These are phyloP conservation scores for Drosophila kikkawai DNA, from an alignment of 1,140 invertebrate genomes.

Conservation along the genomic window DNA sequence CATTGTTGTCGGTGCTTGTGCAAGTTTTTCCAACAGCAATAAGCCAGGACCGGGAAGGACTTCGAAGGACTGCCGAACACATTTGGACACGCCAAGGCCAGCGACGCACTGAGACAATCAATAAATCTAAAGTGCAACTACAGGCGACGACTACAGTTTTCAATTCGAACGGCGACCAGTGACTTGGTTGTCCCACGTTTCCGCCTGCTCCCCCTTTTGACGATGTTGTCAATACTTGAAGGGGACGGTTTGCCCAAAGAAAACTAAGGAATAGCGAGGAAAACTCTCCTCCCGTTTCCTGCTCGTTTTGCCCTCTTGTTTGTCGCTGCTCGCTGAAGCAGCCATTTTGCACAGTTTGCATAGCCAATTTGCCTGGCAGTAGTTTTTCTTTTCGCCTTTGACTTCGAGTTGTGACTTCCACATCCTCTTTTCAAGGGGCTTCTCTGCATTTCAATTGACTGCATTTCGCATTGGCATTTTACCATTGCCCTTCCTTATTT, in stretches of 20 bases:
- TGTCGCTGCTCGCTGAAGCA: conserved; percentile 70
- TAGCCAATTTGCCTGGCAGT: conserved; percentile 73
- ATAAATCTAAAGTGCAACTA: conserved; percentile 79
- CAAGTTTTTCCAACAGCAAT: conserved; percentile 64
- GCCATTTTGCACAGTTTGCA: conserved; percentile 75
- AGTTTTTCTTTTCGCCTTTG: conserved; percentile 51
- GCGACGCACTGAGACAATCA: conserved; percentile 69
- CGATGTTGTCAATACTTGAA: conserved; percentile 63
- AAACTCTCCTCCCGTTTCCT: not conserved
- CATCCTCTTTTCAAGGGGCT: conserved; percentile 19
- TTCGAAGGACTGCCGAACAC: conserved; percentile 43
- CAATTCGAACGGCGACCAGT: conserved; percentile 24
- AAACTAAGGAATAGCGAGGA: not conserved
- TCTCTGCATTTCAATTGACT: conserved; percentile 73
- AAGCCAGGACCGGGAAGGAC: conserved; percentile 50
- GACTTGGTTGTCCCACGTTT: conserved; percentile 13
- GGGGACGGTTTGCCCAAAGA: not conserved
- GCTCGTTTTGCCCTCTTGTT: conserved; percentile 49
- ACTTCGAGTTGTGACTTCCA: conserved; percentile 45
- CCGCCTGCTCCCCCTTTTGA: conserved; percentile 34
- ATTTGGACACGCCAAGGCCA: conserved; percentile 57
- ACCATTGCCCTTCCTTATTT: conserved; percentile 26
- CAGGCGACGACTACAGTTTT: conserved; percentile 45
- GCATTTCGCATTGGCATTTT: conserved; percentile 51
- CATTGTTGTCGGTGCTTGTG: conserved; percentile 57